Percentiles rank a stretch among this genome's conserved stretches.
These are phyloP conservation scores for Cephalotes varians DNA, from an alignment of 2,888 invertebrate genomes.

Conservation along the genomic window DNA sequence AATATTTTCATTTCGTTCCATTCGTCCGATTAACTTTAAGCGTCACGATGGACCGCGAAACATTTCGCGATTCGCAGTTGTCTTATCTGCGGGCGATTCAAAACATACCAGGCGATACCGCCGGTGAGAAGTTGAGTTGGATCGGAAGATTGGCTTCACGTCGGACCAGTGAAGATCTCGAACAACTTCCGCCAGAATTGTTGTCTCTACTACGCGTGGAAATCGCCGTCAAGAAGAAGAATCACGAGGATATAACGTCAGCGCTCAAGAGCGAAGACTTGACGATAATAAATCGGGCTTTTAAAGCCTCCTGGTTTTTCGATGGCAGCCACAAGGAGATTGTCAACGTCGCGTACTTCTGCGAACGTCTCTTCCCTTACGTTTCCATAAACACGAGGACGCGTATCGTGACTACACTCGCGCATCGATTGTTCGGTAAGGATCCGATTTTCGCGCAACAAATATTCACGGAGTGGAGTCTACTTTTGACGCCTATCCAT, in stretches of 20 bases:
- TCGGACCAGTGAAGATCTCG: conserved; percentile 18
- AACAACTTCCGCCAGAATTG: conserved; percentile 69
- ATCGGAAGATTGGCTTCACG: conserved; percentile 65
- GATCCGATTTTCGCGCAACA: conserved; percentile 71
- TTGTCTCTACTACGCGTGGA: conserved; percentile 73
- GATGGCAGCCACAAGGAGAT: conserved; percentile 68
- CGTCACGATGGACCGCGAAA: background rate
- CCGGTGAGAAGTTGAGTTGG: conserved; percentile 56
- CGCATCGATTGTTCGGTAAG: conserved; percentile 65
- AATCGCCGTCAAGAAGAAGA: conserved; percentile 69
- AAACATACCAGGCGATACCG: conserved; percentile 74
- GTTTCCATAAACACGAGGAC: conserved; percentile 76
- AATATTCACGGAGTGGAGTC: conserved; percentile 73
- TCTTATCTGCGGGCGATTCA: conserved; percentile 80
- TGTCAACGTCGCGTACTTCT: conserved; percentile 76
- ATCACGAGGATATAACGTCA: conserved; percentile 61
- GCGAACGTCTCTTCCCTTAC: conserved; percentile 73
- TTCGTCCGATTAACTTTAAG: too few species aligned
- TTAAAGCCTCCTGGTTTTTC: conserved; percentile 80
- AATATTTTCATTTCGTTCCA: too few species aligned
- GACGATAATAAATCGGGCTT: conserved; percentile 75
- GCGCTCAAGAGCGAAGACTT: conserved; percentile 72
- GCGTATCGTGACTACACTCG: conserved; percentile 76
- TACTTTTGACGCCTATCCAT: conserved; percentile 70
- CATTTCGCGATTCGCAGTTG: conserved; percentile 17